Base-by-base conservation (phyloP, 2,797 vertebrate species). In the Loris lydekkerianus region DNA sequence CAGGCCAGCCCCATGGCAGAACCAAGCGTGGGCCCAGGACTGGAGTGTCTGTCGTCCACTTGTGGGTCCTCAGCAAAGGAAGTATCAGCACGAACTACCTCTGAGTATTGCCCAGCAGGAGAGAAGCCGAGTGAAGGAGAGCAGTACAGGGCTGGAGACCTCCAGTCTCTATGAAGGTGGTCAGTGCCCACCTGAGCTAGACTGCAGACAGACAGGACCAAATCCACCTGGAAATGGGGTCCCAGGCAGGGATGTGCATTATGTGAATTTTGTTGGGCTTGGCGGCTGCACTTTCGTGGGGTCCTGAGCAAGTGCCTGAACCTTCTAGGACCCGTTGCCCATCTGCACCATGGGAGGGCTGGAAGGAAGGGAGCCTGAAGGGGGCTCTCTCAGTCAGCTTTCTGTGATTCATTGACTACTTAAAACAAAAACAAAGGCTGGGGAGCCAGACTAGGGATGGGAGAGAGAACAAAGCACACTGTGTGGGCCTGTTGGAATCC, bases 241-340 rank as follows among this genome's bases (percentile, higher is more conserved):
- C 4, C 69, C 2, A 20, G 11, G 18, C 1, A 0, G 58, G 23
- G 11, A 13, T 27, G 13, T 20, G 23, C 14, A 0, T 13, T 1
- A 23, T 60, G 46, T 21, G 65, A 0, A 5, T 86, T 76, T 61
- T 43, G n/a, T 34, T 34, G 40, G 21, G 43, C 34, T 69, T 86
- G 43, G 25, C 58, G 18, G 67, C 89, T 40, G 21, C 43, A 1
- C 29, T 83, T 49, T 63, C 21, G 0, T 2, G 73, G 6, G 37
- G 75, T 40, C 46, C 31, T 3, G 69, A 3, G 7, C 10, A 67
- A 56, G n/a, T 23, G 2, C 43, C 20, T 18, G 11, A 7, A 20
- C 27, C 23, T 93, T 75, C 60, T 20, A 7, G 73, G 63, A n/a
- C 73, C 83, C 86, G 37, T 29, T 73, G 53, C 25, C 37, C 15